Evolutionary conservation across 23 tunicate genomes (phyloP), one percentile per base, ranked within the genome.

Genomic region (Ciona savignyi): DNA sequence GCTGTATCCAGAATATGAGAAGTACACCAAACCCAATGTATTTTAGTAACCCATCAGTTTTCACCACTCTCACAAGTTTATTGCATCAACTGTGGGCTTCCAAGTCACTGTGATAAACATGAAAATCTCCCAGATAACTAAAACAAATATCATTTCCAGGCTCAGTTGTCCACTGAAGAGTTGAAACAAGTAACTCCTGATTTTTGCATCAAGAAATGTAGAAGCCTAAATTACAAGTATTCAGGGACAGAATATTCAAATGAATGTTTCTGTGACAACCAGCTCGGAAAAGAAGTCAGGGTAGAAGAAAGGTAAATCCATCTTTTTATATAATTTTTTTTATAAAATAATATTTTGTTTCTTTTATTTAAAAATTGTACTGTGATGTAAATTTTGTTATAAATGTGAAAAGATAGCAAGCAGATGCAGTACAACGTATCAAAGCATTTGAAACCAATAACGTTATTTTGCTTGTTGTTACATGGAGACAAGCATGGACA

Each of bases 201-300:
- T 25, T 78, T 33, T 51, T 78, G 82, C 74, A 51, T 78, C 28
- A 29, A 32, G 48, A 78, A 69, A 68, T 78, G 82, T 65, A 49
- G 82, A 4, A 23, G 29, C 29, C 23, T 29, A 27, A 72, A 72
- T 27, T 78, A 42, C 74, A 68, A 34, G 30, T 78, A 78, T 69
- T 78, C 82, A 24, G 82, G 82, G 3, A 78, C 82, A 48, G 74
- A 78, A 32, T 68, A 78, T 51, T 3, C 74, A 9, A 68, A 68
- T 25, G 71, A 78, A 56, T 78, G 82, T 29, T 78, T 68, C 25
- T 78, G 82, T 32, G 74, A 78, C 30, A 31, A 78, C 23, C 65
- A 68, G 33, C 35, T 78, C 2, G 74, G 74, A 60, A 78, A 78
- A 49, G 28, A 30, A 34, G 33, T 63, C 1, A 33, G 29, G 48